A percentile compares a stretch with the other conserved stretches of the same genome.
Evolutionary conservation across 2,888 invertebrate genomes (phyloP).

Genomic region (Uloborus plumipes): DNA sequence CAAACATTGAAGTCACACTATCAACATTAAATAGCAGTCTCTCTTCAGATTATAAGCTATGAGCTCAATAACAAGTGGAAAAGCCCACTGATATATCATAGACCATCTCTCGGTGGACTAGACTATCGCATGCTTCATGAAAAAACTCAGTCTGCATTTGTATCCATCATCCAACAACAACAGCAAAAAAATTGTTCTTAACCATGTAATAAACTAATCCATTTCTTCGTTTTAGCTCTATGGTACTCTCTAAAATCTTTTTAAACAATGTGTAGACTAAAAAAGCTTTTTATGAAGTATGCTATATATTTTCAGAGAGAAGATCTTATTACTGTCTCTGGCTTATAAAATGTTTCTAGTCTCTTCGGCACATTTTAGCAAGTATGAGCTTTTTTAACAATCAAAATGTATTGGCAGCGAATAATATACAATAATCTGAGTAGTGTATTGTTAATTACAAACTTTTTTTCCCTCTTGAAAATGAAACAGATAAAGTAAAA

Average conservation of each 20-base stretch:
- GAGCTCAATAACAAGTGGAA: too few species aligned
- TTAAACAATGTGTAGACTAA: neutral
- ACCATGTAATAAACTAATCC: too few species aligned
- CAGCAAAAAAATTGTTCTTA: too few species aligned
- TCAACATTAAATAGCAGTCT: neutral
- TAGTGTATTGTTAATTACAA: too few species aligned
- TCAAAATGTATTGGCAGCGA: too few species aligned
- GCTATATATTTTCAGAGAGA: constrained; percentile 21
- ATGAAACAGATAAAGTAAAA: too few species aligned
- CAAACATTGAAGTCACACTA: neutral
- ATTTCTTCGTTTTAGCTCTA: constrained; percentile 9
- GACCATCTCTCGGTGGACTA: constrained; percentile 22
- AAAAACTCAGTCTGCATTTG: constrained; percentile 22
- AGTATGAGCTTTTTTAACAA: too few species aligned
- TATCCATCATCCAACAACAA: neutral
- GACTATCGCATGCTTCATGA: constrained; percentile 19
- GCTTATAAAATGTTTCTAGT: too few species aligned
- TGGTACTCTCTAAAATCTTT: neutral
- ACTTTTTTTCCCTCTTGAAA: too few species aligned
- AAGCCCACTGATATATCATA: neutral
- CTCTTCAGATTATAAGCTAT: too few species aligned
- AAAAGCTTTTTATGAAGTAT: constrained; percentile 9
- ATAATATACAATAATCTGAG: too few species aligned
- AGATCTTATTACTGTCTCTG: constrained; percentile 19
- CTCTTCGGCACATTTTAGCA: too few species aligned